A percentile compares a stretch with the other conserved stretches of the same genome.
Evolutionary conservation across 2,888 invertebrate genomes (phyloP).

Genomic region (Axea sp.): DNA sequence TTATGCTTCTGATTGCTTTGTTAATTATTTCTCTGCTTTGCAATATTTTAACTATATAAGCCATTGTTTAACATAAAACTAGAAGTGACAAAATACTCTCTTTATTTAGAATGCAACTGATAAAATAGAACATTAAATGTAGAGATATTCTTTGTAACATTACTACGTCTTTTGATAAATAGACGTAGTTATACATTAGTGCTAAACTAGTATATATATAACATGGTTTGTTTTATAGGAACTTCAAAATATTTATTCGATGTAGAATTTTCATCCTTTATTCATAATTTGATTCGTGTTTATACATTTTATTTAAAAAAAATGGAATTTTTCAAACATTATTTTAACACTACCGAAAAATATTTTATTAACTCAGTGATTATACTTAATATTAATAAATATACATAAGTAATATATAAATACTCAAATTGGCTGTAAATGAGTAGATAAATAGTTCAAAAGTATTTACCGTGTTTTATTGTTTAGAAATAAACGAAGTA

Average conservation of each 20-base stretch:
- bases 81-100: conserved; percentile 3
- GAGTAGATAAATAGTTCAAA: no score
- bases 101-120: conserved; percentile 1
- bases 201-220: conserved; percentile 13
- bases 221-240: conserved; percentile 6
- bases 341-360: no score
- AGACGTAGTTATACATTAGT: conserved; percentile 17
- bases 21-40: background rate
- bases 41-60: background rate
- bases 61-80: background rate
- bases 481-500: conserved; percentile 14
- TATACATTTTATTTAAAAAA: no score
- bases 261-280: conserved; percentile 13
- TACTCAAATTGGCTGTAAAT: no score
- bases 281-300: conserved; percentile 18
- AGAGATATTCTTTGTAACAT: conserved; percentile 15
- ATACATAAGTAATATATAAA: no score
- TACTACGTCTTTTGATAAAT: conserved; percentile 14
- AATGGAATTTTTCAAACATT: no score
- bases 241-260: conserved; percentile 7
- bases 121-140: conserved; percentile 7
- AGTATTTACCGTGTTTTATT: no score
- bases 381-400: no score
- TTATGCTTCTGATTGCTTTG: no score
- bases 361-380: no score